Evolutionary conservation across 1,140 invertebrate species (phyloP), one percentile per base, ranked within the genome.

Genomic region (Trigoniulus corallinus): DNA sequence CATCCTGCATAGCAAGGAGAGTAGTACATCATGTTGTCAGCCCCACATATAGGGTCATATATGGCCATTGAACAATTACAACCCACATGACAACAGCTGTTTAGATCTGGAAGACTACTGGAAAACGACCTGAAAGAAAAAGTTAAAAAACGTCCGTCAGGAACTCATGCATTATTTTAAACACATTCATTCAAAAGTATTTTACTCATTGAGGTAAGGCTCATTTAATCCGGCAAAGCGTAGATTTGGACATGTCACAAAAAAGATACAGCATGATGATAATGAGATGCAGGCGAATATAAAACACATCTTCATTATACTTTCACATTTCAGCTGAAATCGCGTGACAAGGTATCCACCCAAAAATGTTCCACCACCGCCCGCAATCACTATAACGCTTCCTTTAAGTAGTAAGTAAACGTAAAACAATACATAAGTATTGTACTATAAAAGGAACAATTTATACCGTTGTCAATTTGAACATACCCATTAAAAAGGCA

Each of bases 261-360:
- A 67, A 58, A 87, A 83, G 49, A 74, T 73, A 26, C 80, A 65
- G 0, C 73, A 74, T 50, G 80, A 76, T 2, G 74, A 54, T 0
- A 78, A 71, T 1, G 76, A 74, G 1, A 77, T 53, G 7, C 73
- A 58, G 0, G 80, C 78, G 34, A 75, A 67, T 1, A 74, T 60
- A 0, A 83, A 66, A 58, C 81, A 85, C 54, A 85, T 71, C 61
- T 79, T 79, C 34, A 87, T 74, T 53, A 86, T 85, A n/a, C 79
- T 80, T 0, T 74, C 71, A 53, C 82, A 81, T 15, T 73, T 66
- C n/a, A 87, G 62, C 27, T 77, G 74, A 59, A 79, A 77, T 34
- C 74, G 73, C 64, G 85, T 85, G 21, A 86, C 78, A 48, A 87
- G 61, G 64, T 81, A 85, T 1, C 84, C 84, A 27, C 85, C 84